These are phyloP conservation scores for Nomada goodeniana DNA, from an alignment of 2,888 invertebrate species.

Conservation along the genomic window DNA sequence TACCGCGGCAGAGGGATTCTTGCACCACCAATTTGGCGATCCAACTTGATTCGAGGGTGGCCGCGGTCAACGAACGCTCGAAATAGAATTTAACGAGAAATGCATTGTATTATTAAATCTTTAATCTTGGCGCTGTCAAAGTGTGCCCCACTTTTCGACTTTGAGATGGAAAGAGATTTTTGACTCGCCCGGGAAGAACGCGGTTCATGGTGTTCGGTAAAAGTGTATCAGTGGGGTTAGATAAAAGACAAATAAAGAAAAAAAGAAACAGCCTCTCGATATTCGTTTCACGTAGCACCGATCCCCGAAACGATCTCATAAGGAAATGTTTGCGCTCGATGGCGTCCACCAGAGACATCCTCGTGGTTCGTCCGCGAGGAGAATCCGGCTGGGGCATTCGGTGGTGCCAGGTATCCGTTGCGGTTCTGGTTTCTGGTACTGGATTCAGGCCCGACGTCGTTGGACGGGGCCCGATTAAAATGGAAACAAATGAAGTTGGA, in stretches of 20 bases:
- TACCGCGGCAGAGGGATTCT: neutral
- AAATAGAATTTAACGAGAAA: too few relatives aligned
- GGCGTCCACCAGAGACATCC: constrained; percentile 28
- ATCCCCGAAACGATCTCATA: constrained; percentile 25
- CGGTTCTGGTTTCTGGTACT: constrained; percentile 74
- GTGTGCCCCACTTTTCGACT: too few relatives aligned
- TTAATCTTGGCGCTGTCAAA: too few relatives aligned
- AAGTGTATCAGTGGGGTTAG: neutral
- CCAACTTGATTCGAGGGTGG: neutral
- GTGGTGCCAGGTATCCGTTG: constrained; percentile 57
- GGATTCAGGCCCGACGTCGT: constrained; percentile 69
- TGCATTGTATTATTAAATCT: too few relatives aligned
- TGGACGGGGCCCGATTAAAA: constrained; percentile 77
- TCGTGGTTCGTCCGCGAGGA: constrained; percentile 29
- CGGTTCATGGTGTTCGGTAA: too few relatives aligned
- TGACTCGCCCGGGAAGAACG: too few relatives aligned
- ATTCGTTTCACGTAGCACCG: constrained; percentile 26
- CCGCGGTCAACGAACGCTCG: neutral
- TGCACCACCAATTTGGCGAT: too few relatives aligned
- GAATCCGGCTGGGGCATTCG: constrained; percentile 61
- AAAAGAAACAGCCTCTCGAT: too few relatives aligned
- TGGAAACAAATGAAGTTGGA: constrained; percentile 81
- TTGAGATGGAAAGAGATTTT: too few relatives aligned
- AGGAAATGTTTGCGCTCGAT: constrained; percentile 2
- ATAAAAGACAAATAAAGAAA: neutral